Conservation (phyloP, 1,140 invertebrate species). For the Pemphigus obesinymphae region DNA sequence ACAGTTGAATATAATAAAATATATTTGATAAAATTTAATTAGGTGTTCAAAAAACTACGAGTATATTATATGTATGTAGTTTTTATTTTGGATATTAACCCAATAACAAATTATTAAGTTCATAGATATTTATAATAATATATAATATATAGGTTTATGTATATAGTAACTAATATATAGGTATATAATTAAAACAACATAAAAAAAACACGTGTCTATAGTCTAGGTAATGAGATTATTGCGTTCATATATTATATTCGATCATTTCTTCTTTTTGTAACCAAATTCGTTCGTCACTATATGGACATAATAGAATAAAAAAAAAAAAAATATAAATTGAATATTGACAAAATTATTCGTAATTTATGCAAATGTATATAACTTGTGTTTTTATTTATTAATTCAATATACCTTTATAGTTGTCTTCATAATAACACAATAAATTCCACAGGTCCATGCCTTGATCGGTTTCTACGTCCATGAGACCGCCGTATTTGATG, state of each 20-base stretch:
- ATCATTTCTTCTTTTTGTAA: slow-evolving; percentile 39
- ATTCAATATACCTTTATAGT: slow-evolving; percentile 59
- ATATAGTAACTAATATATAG: no score
- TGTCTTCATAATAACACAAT: slow-evolving; percentile 55
- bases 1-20: background rate
- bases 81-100: background rate
- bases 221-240: no score
- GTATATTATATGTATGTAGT: background rate
- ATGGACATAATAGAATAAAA: no score
- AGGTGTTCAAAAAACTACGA: background rate
- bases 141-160: no score
- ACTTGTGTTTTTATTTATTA: no score
- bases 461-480: slow-evolving; percentile 54
- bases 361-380: no score
- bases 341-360: no score
- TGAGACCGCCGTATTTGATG: slow-evolving; percentile 63
- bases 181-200: background rate
- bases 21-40: background rate
- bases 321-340: no score
- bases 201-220: background rate
- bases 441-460: slow-evolving; percentile 55
- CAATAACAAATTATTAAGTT: background rate
- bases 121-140: background rate
- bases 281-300: slow-evolving; percentile 22
- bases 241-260: background rate